A percentile compares a stretch with the other conserved stretches of the same genome.
Evolutionary conservation across 1,140 invertebrate species (phyloP).

Genomic region (Pristionchus pacificus): DNA sequence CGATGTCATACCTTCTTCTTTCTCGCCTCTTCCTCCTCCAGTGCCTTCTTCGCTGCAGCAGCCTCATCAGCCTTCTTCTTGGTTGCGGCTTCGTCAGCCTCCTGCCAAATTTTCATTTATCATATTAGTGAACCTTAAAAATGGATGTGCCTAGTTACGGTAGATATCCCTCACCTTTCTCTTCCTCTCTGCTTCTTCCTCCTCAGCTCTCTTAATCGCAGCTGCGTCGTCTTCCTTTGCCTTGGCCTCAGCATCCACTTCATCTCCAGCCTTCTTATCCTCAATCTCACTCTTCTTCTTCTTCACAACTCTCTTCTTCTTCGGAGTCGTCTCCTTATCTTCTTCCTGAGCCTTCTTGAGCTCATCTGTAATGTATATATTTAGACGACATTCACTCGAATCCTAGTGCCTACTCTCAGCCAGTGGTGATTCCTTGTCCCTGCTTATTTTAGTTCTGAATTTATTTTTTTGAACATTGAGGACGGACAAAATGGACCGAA

Average conservation of each 20-base stretch:
- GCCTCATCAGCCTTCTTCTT: constrained; percentile 8
- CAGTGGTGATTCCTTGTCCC: background rate
- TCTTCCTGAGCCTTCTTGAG: constrained; percentile 2
- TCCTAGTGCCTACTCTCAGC: background rate
- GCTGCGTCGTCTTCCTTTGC: background rate
- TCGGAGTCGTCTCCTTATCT: background rate
- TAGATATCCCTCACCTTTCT: constrained; percentile 13
- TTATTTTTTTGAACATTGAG: background rate
- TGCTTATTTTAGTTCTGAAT: background rate
- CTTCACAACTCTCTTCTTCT: background rate
- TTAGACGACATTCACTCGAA: background rate
- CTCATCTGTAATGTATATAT: background rate
- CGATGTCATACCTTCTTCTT: constrained; percentile 24
- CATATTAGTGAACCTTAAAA: no score
- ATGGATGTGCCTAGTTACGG: no score
- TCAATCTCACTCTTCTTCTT: background rate
- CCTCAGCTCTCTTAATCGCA: background rate
- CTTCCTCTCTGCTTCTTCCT: constrained; percentile 6
- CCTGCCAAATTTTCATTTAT: background rate
- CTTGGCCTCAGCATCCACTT: constrained; percentile 5
- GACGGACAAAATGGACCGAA: background rate
- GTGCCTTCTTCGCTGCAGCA: background rate
- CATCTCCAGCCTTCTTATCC: constrained; percentile 5
- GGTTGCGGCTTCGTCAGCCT: background rate
- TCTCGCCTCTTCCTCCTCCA: constrained; percentile 15